Percentiles rank a stretch among this genome's conserved stretches.
Evolutionary conservation across 2,113 vertebrate species (phyloP).

Genomic region (Danionella cerebrum): DNA sequence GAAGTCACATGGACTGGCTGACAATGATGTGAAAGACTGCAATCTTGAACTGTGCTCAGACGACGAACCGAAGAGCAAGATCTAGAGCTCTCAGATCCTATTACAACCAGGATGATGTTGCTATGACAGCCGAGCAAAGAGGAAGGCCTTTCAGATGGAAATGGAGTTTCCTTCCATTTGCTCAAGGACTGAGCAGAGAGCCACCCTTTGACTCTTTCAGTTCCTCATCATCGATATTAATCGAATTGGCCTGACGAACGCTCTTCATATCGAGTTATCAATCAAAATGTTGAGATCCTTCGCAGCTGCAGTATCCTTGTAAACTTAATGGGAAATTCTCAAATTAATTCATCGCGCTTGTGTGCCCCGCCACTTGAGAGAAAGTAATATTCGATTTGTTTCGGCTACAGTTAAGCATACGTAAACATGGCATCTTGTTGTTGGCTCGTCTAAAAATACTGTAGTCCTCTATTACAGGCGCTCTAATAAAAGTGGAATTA

Average conservation of each 20-base stretch:
- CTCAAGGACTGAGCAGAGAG: slow-evolving; percentile 11
- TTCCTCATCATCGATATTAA: neutral
- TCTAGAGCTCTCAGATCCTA: slow-evolving; percentile 17
- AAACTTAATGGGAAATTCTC: no score
- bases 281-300: neutral
- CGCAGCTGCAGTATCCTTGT: no score
- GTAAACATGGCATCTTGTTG: neutral
- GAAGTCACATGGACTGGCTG: no score
- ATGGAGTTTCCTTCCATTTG: slow-evolving; percentile 18
- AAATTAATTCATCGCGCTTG: no score
- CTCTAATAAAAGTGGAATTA: neutral
- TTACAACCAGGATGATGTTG: slow-evolving; percentile 25
- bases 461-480: neutral
- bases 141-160: slow-evolving; percentile 27
- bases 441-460: neutral
- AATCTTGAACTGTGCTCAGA: no score
- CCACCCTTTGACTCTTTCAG: neutral
- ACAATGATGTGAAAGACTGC: no score
- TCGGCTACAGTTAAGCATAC: no score
- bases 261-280: no score
- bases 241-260: neutral
- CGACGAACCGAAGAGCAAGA: no score
- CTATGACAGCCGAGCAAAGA: neutral
- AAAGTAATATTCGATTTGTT: no score
- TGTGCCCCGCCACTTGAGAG: no score